Evolutionary conservation across 2,888 invertebrate species (phyloP).

Genomic region (Diabrotica balteata): DNA sequence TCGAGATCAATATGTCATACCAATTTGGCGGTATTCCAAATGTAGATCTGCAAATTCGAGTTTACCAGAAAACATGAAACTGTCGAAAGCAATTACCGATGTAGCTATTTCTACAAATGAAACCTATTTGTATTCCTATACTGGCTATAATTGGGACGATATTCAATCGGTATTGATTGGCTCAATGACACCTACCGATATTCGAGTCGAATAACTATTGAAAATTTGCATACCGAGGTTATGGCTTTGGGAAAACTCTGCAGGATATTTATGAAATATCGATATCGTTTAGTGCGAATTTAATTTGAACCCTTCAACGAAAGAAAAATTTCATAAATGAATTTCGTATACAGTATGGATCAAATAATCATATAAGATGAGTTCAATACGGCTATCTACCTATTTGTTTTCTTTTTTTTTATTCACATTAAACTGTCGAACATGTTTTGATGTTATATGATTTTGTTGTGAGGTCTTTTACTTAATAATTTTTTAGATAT

Average conservation of each 20-base stretch:
- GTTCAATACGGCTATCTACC: too few relatives aligned
- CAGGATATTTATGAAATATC: too few relatives aligned
- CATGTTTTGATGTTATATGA: too few relatives aligned
- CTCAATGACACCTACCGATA: background rate
- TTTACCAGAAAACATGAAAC: slow-evolving; percentile 31
- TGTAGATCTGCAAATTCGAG: slow-evolving; percentile 24
- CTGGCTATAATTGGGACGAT: slow-evolving; percentile 22
- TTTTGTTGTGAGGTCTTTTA: too few relatives aligned
- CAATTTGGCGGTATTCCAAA: slow-evolving; percentile 28
- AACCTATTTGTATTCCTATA: slow-evolving; percentile 19
- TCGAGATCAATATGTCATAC: slow-evolving; percentile 18
- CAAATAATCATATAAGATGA: too few relatives aligned
- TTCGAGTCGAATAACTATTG: background rate
- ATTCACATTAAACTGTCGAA: too few relatives aligned
- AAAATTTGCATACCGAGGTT: slow-evolving; percentile 13
- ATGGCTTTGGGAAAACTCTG: background rate
- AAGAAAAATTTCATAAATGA: too few relatives aligned
- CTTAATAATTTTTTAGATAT: too few relatives aligned
- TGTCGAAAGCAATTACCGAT: slow-evolving; percentile 35
- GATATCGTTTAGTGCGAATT: too few relatives aligned
- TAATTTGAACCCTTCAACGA: too few relatives aligned
- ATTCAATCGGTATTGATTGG: slow-evolving; percentile 14
- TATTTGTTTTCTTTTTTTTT: too few relatives aligned
- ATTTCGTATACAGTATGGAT: too few relatives aligned
- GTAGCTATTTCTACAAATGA: slow-evolving; percentile 29